Base-by-base conservation (phyloP, 2,888 invertebrate genomes). In the Drosophila cracens region DNA sequence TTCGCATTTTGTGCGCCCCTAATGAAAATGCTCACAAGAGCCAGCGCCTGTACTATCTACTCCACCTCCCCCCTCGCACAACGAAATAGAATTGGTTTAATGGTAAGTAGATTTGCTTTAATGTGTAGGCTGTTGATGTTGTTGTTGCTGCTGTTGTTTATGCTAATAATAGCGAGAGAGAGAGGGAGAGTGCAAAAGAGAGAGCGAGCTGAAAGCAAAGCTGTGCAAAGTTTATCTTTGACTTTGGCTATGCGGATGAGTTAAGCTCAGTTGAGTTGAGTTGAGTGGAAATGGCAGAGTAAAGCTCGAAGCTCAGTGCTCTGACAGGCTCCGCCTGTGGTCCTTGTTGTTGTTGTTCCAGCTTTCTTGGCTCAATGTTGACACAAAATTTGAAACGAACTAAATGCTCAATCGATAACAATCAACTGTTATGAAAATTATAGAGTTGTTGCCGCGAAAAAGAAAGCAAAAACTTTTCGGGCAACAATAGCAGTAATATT, bases 21-120 rank as follows among this genome's bases (percentile, higher is more conserved):
- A 79, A 81, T 79, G 79, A 79, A 81, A 82, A 79, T 68, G 80
- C 72, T 58, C 62, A 65, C 65, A 76, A 79, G 81, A 67, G 81
- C 40, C 56, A 46, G 25, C 21, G 53, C 25, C 43, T 51, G 4
- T n/a, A n/a, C 38, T 40, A 11, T 25, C 11, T 27, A 33, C 25
- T 10, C 10, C n/a, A 11, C 25, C 5, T 7, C 11, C n/a, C 5
- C 7, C 2, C 10, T 27, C 2, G 16, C 34, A 11, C n/a, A 40
- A 2, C 38, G 31, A 68, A 74, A 82, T 68, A 66, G 87, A 84
- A 88, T 89, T 84, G 89, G 84, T 89, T 84, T 89, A 80, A 86
- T 81, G 79, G 70, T 84, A 84, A 84, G 84, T 89, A 87, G 84
- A 89, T 84, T 84, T 89, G 46, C 76, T 68, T 63, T 75, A 81